phyloP scores from a whole-genome alignment of 2,888 invertebrate genomes.

The Xestia xanthographa region DNA sequence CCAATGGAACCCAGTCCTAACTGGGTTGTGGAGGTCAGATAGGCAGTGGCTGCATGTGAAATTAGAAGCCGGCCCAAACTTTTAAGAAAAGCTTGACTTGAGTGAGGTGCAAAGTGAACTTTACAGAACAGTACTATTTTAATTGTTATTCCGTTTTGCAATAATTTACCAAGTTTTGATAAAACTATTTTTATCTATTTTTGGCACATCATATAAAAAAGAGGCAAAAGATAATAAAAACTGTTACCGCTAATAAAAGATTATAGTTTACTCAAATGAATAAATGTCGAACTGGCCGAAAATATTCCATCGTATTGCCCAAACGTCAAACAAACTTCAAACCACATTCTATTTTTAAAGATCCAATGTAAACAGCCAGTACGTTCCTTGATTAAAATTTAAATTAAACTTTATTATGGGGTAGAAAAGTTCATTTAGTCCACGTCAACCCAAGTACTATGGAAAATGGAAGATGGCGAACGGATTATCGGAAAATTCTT shows the following conservation, averaged over 20 bases:
- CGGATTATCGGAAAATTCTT: constrained; percentile 57
- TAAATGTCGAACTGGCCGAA: constrained; percentile 1
- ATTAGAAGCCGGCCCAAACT: too few species aligned
- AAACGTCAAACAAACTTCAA: constrained; percentile 16
- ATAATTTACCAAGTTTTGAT: too few species aligned
- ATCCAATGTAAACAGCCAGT: constrained; percentile 23
- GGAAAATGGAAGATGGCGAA: constrained; percentile 37
- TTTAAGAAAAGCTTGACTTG: too few species aligned
- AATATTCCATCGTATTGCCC: constrained; percentile 18
- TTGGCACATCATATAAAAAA: too few species aligned
- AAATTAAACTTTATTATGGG: constrained; percentile 62
- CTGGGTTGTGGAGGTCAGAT: too few species aligned
- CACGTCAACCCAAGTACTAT: constrained; percentile 49
- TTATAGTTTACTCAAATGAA: background rate
- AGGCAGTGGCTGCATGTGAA: too few species aligned
- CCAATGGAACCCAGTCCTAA: too few species aligned
- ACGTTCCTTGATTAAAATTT: constrained; percentile 63
- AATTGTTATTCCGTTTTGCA: too few species aligned
- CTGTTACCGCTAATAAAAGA: background rate
- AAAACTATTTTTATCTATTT: too few species aligned
- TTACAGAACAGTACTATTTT: too few species aligned
- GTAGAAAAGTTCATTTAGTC: constrained; percentile 46
- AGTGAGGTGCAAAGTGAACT: too few species aligned
- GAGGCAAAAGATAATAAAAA: background rate
- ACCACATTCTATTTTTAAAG: constrained; percentile 41